A percentile compares a stretch with the other conserved stretches of the same genome.
These are phyloP conservation scores for Sebastiscus albofasciatus DNA, from an alignment of 2,797 vertebrate genomes.

Conservation along the genomic window DNA sequence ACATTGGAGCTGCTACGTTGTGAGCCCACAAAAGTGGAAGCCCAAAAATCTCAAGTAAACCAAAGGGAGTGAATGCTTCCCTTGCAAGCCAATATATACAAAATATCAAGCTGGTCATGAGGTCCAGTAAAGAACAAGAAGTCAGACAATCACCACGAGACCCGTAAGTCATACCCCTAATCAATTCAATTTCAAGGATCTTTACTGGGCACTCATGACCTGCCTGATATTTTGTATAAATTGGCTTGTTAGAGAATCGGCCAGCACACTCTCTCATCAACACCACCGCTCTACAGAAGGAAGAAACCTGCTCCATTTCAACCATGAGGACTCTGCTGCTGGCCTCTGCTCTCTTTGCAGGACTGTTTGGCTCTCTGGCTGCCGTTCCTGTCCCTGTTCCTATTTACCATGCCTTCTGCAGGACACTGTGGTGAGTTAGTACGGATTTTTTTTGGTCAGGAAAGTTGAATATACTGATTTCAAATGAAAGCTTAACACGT, in stretches of 20 bases:
- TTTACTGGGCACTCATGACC: neutral
- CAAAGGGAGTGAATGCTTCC: neutral
- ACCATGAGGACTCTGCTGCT: slow-evolving; percentile 53
- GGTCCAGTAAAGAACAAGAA: neutral
- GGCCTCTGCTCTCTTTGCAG: slow-evolving; percentile 34
- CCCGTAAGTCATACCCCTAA: neutral
- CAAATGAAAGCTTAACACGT: neutral
- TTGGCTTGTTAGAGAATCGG: neutral
- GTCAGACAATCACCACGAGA: slow-evolving; percentile 28
- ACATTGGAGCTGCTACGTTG: neutral
- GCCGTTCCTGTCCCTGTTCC: neutral
- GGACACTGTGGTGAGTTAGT: slow-evolving; percentile 37
- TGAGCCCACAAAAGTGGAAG: neutral
- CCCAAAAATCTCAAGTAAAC: neutral
- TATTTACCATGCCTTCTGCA: slow-evolving; percentile 44
- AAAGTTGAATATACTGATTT: no score
- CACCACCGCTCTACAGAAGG: neutral
- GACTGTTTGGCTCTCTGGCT: slow-evolving; percentile 15
- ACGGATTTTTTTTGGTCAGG: no score
- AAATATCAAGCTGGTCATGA: neutral
- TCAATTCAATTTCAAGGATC: slow-evolving; percentile 27
- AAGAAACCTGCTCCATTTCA: neutral
- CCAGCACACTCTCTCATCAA: neutral
- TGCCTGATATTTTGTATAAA: slow-evolving; percentile 31
- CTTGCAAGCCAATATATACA: neutral